phyloP scores from a whole-genome alignment of 92 coral and sea anemone species.

The Paramuricea clavata region DNA sequence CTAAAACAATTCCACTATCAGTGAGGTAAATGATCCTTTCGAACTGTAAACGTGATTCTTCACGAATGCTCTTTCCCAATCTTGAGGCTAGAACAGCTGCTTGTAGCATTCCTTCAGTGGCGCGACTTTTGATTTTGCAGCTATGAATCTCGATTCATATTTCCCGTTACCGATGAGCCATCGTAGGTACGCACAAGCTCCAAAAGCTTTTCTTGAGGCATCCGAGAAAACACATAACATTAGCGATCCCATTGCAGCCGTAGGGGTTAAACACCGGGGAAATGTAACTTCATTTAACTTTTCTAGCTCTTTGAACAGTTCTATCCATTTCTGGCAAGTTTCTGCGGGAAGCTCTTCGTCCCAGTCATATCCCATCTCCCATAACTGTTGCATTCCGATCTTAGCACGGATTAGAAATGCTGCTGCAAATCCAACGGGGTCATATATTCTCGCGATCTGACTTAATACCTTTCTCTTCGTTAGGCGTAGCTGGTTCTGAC shows the following conservation, averaged over 20 bases:
- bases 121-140: constrained; percentile 51
- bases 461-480: constrained; percentile 53
- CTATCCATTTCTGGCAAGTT: constrained; percentile 37
- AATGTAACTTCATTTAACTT: constrained; percentile 46
- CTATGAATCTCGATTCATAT: constrained; percentile 34
- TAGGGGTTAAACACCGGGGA: constrained; percentile 57
- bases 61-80: constrained; percentile 37
- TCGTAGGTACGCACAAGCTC: constrained; percentile 37
- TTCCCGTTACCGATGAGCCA: background rate
- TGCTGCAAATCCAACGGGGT: constrained; percentile 43
- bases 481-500: background rate
- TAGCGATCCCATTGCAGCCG: constrained; percentile 37
- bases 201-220: constrained; percentile 35
- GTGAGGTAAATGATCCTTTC: constrained; percentile 19
- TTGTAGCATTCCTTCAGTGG: constrained; percentile 49
- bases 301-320: constrained; percentile 60
- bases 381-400: constrained; percentile 44
- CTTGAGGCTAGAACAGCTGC: constrained; percentile 47
- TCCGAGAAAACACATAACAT: constrained; percentile 47
- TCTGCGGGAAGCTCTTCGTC: constrained; percentile 42
- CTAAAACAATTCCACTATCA: constrained; percentile 38
- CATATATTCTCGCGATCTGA: constrained; percentile 40
- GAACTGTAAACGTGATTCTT: constrained; percentile 32
- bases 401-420: constrained; percentile 20
- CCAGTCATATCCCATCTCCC: constrained; percentile 42